Evolutionary conservation across 2,113 vertebrate genomes (phyloP), one percentile per base, ranked within the genome.

Genomic region (Argyrosomus japonicus): DNA sequence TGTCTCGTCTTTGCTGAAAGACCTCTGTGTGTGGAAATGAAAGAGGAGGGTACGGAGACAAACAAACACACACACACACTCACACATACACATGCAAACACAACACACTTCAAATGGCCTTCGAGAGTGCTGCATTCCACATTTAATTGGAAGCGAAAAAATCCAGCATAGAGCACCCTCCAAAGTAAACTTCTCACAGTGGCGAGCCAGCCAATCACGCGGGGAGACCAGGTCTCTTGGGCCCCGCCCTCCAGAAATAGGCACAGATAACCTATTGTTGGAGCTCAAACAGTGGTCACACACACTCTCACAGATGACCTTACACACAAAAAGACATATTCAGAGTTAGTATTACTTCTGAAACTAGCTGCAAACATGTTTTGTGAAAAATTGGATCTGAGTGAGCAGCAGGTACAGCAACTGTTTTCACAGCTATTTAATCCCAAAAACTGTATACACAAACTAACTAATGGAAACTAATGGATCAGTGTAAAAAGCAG

Each of bases 261-360:
- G 84, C 83, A 93, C 92, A 93, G 93, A 93, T 94, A 81, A 89
- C 82, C 87, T 88, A 92, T 94, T 93, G 94, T 94, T 87, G 78
- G 72, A 76, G 81, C 83, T 65, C 68, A 69, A 89, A 91, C 89
- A 86, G 67, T 72, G 65, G 79, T 54, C 81, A 79, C 61, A 85
- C 80, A 87, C 65, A 83, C 69, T 65, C 51, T 29, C 62, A 21
- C 61, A 9, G 19, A 77, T 82, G 82, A 87, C 77, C 77, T 82
- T 36, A 32, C 77, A 12, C 47, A 71, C 79, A 87, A 75, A 92
- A 80, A 88, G 71, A 88, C 81, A 81, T 27, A 84, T 85, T 72
- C 76, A 86, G 68, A 65, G 69, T 18, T 10, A 68, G 60, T 65
- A 53, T 81, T 83, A 48, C 79, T 71, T 75, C 50, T 72, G 40